Evolutionary conservation across 2,113 vertebrate genomes (phyloP).

Genomic region (Pantherophis guttatus): DNA sequence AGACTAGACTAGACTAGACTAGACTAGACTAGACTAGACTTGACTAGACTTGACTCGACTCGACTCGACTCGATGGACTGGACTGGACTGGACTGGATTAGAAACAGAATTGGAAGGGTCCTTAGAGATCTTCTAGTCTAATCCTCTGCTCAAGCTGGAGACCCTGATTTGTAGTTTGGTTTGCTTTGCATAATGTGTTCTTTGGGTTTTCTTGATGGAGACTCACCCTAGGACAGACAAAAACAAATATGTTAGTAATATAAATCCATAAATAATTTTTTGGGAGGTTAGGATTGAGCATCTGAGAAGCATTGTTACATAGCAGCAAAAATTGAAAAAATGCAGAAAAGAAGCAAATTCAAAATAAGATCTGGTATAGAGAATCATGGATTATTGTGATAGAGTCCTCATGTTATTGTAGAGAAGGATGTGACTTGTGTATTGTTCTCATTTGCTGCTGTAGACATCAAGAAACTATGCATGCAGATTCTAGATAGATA

Average conservation of each 20-base stretch:
- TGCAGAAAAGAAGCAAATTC: background rate
- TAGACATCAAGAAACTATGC: background rate
- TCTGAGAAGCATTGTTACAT: background rate
- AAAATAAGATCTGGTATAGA: background rate
- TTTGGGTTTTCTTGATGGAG: background rate
- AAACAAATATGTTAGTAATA: background rate
- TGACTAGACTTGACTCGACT: no score
- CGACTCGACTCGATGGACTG: no score
- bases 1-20: background rate
- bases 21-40: background rate
- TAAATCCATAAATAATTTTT: background rate
- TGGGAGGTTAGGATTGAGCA: background rate
- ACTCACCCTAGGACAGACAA: background rate
- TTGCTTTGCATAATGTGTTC: background rate
- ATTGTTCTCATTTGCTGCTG: background rate
- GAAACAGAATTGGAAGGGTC: no score
- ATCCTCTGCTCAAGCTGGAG: no score
- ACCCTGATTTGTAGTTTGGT: background rate
- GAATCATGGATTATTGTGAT: background rate
- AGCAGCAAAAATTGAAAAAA: background rate
- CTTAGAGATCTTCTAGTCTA: no score
- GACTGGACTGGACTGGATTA: background rate
- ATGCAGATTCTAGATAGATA: background rate
- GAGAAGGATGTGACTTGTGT: background rate
- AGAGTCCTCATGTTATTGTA: background rate